These are phyloP conservation scores for Nemopilema nomurai DNA, from an alignment of 30 jellyfish, hydroid and myxozoan genomes.

Conservation along the genomic window DNA sequence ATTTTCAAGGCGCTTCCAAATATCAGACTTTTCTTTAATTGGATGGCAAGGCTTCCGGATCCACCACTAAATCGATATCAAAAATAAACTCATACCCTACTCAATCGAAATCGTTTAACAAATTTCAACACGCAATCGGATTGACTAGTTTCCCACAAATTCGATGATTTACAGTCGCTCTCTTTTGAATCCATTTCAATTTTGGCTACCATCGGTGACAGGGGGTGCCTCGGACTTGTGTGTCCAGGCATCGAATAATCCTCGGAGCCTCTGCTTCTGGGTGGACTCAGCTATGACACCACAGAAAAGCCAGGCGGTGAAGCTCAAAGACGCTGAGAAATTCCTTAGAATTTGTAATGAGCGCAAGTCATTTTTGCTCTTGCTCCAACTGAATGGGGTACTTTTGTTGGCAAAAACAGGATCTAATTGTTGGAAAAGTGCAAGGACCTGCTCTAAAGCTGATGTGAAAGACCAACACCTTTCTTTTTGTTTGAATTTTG, in stretches of 20 bases:
- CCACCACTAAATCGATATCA: neutral
- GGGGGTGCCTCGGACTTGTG: neutral
- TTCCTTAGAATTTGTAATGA: neutral
- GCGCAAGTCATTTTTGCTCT: neutral
- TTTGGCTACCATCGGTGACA: neutral
- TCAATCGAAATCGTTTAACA: neutral
- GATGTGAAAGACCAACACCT: no score
- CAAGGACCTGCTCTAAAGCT: no score
- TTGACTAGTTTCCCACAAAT: conserved; percentile 15
- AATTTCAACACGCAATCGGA: conserved; percentile 42
- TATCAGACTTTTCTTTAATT: neutral
- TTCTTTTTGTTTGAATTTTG: no score
- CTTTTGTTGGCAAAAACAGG: no score
- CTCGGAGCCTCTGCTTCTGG: neutral
- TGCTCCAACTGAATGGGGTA: neutral
- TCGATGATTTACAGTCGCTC: conserved; percentile 16
- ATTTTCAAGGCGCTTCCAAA: neutral
- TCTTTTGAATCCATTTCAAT: neutral
- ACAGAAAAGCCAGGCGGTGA: neutral
- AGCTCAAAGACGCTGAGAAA: neutral
- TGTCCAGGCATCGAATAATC: neutral
- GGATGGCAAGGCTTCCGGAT: neutral
- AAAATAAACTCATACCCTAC: conserved; percentile 29
- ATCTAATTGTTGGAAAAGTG: neutral
- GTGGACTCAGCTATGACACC: neutral